These are phyloP conservation scores for Vultur gryphus DNA, from an alignment of 2,797 vertebrate genomes.

Conservation along the genomic window DNA sequence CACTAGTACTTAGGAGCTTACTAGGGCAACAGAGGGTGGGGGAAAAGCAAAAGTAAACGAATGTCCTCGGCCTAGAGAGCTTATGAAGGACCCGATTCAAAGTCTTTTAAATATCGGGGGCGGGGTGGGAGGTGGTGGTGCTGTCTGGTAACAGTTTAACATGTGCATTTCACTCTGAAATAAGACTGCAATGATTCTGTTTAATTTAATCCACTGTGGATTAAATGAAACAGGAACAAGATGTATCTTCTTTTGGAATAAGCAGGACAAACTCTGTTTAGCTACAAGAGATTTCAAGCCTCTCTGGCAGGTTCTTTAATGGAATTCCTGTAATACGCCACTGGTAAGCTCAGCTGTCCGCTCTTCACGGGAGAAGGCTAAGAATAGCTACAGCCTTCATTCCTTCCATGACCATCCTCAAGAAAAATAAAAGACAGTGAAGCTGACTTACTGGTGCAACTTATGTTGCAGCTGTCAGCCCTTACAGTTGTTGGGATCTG, in stretches of 20 bases:
- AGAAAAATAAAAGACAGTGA: background rate
- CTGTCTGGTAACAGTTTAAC: background rate
- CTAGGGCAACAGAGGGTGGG: background rate
- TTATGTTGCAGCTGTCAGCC: background rate
- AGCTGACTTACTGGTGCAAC: background rate
- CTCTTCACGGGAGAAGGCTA: background rate
- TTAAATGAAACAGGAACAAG: conserved; percentile 17
- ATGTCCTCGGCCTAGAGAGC: background rate
- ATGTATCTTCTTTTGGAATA: background rate
- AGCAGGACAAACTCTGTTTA: background rate
- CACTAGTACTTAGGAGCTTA: background rate
- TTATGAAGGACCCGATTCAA: background rate
- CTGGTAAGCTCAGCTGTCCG: background rate
- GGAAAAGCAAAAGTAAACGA: background rate
- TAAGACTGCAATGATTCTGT: background rate
- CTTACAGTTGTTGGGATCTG: background rate
- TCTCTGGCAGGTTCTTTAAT: background rate
- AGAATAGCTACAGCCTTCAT: background rate
- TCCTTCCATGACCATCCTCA: background rate
- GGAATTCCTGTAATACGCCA: background rate
- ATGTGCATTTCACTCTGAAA: background rate
- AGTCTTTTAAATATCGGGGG: background rate
- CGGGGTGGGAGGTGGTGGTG: too few relatives aligned
- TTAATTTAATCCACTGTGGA: background rate
- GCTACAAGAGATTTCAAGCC: background rate